Evolutionary conservation across 2,113 vertebrate genomes (phyloP).

Genomic region (Periophthalmus modestus): DNA sequence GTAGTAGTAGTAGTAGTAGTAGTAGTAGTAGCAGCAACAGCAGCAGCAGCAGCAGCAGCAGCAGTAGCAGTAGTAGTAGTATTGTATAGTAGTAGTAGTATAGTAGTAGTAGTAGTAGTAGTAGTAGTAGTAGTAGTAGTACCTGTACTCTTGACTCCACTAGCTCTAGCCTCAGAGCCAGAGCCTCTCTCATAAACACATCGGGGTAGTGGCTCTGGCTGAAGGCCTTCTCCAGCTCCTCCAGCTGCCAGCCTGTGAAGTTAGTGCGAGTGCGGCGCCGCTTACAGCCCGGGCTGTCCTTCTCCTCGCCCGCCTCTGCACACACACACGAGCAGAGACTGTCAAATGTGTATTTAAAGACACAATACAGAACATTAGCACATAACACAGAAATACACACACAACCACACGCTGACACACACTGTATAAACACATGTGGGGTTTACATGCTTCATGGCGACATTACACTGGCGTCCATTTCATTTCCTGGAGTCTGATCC

Average conservation of each 20-base stretch:
- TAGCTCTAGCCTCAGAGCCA: constrained; percentile 93
- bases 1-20: no score
- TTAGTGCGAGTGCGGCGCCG: constrained; percentile 95
- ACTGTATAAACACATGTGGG: no score
- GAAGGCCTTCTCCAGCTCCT: constrained; percentile 97
- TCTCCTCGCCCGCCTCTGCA: constrained; percentile 92
- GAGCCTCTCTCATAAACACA: constrained; percentile 97
- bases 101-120: no score
- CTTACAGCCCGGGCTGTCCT: constrained; percentile 97
- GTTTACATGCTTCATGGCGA: no score
- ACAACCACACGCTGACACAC: no score
- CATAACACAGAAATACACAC: neutral
- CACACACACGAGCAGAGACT: constrained; percentile 6
- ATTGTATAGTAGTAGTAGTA: no score
- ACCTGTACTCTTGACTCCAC: constrained; percentile 99
- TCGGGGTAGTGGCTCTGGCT: constrained; percentile 98
- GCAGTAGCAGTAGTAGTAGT: no score
- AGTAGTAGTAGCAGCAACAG: no score
- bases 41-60: no score
- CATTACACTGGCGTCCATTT: no score
- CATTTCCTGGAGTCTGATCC: no score
- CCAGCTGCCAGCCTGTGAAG: constrained; percentile 98
- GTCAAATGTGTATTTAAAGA: neutral
- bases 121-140: constrained; percentile 32
- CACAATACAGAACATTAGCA: no score